These are phyloP conservation scores for Chionoecetes opilio DNA, from an alignment of 1,140 invertebrate genomes.

Conservation along the genomic window DNA sequence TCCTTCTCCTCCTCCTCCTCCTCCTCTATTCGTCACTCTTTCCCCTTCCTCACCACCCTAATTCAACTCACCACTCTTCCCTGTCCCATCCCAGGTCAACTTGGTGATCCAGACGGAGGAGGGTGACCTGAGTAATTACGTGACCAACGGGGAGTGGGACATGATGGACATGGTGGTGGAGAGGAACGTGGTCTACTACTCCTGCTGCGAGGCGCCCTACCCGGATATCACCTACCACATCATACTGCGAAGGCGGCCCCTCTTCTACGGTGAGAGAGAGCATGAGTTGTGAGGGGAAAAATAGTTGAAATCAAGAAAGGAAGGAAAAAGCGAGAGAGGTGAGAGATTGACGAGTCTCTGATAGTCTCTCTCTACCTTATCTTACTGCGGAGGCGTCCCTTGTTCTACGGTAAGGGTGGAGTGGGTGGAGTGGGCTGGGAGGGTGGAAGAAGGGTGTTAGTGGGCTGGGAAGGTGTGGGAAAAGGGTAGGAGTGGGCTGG, in stretches of 20 bases:
- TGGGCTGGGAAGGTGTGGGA: no score
- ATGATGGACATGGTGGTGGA: conserved; percentile 85
- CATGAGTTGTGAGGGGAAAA: background rate
- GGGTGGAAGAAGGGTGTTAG: background rate
- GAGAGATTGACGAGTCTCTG: no score
- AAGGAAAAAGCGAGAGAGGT: no score
- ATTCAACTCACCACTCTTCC: background rate
- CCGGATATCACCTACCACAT: conserved; percentile 86
- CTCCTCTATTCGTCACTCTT: background rate
- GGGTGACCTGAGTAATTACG: conserved; percentile 84
- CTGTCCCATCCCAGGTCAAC: conserved; percentile 81
- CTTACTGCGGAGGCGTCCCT: no score
- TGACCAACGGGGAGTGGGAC: conserved; percentile 87
- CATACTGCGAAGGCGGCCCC: conserved; percentile 85
- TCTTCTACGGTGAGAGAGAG: conserved; percentile 85
- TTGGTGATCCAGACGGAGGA: conserved; percentile 82
- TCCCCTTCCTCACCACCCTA: no score
- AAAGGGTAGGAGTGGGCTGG: no score
- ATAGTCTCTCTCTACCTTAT: no score
- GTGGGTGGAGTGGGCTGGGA: no score
- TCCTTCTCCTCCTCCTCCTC: background rate
- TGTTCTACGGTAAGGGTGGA: no score
- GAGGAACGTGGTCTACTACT: conserved; percentile 84
- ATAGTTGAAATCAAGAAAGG: no score
- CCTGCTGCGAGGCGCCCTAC: conserved; percentile 86